Percentiles rank a stretch among this genome's conserved stretches.
These are phyloP conservation scores for Leptopilina syphax DNA, from an alignment of 2,888 invertebrate genomes.

Conservation along the genomic window DNA sequence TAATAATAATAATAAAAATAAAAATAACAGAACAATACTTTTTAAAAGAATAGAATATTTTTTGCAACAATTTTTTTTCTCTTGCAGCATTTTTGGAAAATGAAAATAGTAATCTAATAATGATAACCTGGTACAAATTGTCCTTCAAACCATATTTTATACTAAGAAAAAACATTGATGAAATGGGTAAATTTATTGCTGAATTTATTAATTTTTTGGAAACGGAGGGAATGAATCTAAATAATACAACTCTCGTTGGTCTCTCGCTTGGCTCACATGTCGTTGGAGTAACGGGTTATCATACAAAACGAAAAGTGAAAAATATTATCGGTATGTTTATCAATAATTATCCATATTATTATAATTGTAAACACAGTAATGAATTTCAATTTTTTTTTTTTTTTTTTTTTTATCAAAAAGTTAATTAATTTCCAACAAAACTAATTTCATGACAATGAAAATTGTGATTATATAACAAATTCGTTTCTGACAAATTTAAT, in stretches of 20 bases:
- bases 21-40: neutral
- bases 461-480: too few relatives aligned
- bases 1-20: too few relatives aligned
- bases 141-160: constrained; percentile 51
- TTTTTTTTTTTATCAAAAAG: too few relatives aligned
- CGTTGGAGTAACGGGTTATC: constrained; percentile 59
- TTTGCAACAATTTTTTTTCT: too few relatives aligned
- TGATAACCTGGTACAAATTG: constrained; percentile 65
- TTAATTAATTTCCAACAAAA: too few relatives aligned
- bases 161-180: constrained; percentile 53
- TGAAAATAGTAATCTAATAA: constrained; percentile 63
- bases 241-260: constrained; percentile 57
- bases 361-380: neutral
- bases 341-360: neutral
- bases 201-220: constrained; percentile 62
- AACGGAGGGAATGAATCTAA: constrained; percentile 52
- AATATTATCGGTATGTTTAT: constrained; percentile 35
- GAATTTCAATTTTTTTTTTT: neutral
- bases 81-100: constrained; percentile 52
- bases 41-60: neutral
- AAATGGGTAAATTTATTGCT: constrained; percentile 55
- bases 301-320: constrained; percentile 49
- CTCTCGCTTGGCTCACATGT: constrained; percentile 67
- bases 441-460: too few relatives aligned
- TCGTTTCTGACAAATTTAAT: too few relatives aligned